Evolutionary conservation across 2,113 vertebrate species (phyloP).

Genomic region (Chionodraco myersi): DNA sequence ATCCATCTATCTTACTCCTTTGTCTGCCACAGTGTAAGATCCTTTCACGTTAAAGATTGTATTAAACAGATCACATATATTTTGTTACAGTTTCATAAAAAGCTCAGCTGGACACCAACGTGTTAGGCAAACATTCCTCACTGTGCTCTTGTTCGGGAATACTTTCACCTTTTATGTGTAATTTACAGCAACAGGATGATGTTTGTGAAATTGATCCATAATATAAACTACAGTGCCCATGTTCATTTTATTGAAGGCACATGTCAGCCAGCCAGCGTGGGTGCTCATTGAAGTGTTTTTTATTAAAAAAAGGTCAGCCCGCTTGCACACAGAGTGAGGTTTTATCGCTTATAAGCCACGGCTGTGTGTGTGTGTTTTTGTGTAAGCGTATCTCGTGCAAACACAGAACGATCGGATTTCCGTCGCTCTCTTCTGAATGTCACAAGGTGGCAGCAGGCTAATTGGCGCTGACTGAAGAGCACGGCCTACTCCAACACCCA

Average conservation of each 20-base stretch:
- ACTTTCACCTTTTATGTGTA: too few relatives aligned
- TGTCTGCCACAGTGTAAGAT: too few relatives aligned
- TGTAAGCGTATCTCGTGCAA: neutral
- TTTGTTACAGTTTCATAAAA: too few relatives aligned
- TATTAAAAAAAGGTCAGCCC: constrained; percentile 1
- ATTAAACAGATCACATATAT: too few relatives aligned
- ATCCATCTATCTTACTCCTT: too few relatives aligned
- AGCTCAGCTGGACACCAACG: neutral
- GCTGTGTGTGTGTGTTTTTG: constrained; percentile 2
- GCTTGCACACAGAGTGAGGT: neutral
- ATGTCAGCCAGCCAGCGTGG: neutral
- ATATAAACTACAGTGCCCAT: neutral
- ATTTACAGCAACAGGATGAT: neutral
- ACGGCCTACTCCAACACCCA: constrained; percentile 65
- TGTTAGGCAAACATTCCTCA: too few relatives aligned
- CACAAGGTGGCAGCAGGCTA: constrained; percentile 77
- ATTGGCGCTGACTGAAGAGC: constrained; percentile 79
- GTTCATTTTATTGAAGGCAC: neutral
- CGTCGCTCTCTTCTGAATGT: constrained; percentile 75
- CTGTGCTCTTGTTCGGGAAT: too few relatives aligned
- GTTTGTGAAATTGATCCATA: too few relatives aligned
- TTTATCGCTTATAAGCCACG: constrained; percentile 10
- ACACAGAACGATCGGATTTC: constrained; percentile 21
- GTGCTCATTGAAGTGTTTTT: neutral
- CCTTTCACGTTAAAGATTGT: too few relatives aligned